Conservation (phyloP, 1,140 invertebrate species). For the Drosophila malerkotliana region DNA sequence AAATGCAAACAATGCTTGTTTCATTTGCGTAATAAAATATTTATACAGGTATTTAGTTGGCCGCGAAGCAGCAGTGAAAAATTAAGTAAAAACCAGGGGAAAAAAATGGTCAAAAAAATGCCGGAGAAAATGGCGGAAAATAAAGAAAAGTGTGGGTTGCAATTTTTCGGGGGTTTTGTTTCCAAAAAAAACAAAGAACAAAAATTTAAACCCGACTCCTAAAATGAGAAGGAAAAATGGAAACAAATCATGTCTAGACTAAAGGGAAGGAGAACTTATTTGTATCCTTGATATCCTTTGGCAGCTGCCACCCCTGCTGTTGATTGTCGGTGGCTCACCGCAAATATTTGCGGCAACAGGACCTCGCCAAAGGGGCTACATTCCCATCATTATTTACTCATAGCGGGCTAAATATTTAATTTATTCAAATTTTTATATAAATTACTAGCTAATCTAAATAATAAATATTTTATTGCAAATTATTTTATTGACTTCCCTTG, state of each 20-base stretch:
- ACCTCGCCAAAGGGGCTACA: neutral
- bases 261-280: neutral
- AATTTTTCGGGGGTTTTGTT: no score
- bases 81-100: constrained; percentile 30
- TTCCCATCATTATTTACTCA: constrained; percentile 19
- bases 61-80: constrained; percentile 50
- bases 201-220: neutral
- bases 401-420: neutral
- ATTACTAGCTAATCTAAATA: neutral
- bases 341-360: constrained; percentile 27
- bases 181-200: no score
- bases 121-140: constrained; percentile 4
- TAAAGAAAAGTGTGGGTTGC: no score
- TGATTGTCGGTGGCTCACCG: constrained; percentile 41
- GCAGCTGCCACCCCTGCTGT: constrained; percentile 32
- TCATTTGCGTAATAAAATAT: constrained; percentile 81
- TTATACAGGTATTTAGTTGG: constrained; percentile 79
- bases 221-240: neutral
- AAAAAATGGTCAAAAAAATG: no score
- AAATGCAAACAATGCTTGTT: constrained; percentile 80
- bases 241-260: constrained; percentile 70
- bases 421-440: neutral
- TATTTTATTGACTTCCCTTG: no score
- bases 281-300: neutral
- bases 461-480: no score